These are phyloP conservation scores for Shargacucullia verbasci DNA, from an alignment of 2,888 invertebrate genomes.

Conservation along the genomic window DNA sequence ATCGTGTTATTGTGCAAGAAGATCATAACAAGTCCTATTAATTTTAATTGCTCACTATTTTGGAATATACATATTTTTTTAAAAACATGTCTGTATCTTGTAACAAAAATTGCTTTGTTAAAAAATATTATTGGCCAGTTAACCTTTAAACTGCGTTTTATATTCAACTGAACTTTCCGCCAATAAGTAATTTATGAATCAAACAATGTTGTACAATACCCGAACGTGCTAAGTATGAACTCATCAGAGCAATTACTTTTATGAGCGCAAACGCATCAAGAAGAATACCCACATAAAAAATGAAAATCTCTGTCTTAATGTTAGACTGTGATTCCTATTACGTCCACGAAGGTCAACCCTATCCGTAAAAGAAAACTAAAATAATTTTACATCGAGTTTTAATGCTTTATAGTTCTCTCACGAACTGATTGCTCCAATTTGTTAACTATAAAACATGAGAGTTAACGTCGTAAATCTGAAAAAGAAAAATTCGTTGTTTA, in stretches of 20 bases:
- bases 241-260: constrained; percentile 25
- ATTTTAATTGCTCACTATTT: neutral
- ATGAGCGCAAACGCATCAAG: constrained; percentile 14
- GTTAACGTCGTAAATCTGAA: constrained; percentile 69
- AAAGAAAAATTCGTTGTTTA: constrained; percentile 64
- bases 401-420: constrained; percentile 75
- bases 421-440: constrained; percentile 80
- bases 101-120: constrained; percentile 1
- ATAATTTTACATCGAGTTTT: constrained; percentile 66
- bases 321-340: constrained; percentile 29
- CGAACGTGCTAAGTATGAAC: constrained; percentile 9
- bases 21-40: neutral
- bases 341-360: constrained; percentile 34
- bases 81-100: too few relatives aligned
- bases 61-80: neutral
- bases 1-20: neutral
- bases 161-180: constrained; percentile 12
- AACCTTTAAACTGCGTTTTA: constrained; percentile 2
- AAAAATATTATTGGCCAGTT: constrained; percentile 5
- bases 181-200: constrained; percentile 12
- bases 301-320: constrained; percentile 30
- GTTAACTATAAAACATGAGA: constrained; percentile 74
- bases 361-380: constrained; percentile 58
- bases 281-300: constrained; percentile 28
- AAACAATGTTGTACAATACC: constrained; percentile 14